phyloP scores from a whole-genome alignment of 1,140 invertebrate genomes.

The Drosophila pectinifera region DNA sequence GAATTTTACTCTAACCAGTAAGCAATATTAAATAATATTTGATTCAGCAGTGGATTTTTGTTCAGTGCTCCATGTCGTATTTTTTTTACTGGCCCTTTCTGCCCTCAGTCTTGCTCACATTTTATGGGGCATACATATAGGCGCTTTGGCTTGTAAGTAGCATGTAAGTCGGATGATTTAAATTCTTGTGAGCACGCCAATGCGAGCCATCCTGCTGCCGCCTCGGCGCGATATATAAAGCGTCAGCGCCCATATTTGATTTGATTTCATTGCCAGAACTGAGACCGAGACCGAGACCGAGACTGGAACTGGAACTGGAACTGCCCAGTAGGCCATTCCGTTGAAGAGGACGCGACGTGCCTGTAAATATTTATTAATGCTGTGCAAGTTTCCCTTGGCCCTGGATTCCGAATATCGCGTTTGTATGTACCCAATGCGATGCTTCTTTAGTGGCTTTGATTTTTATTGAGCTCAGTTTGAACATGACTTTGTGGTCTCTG shows the following conservation, averaged over 20 bases:
- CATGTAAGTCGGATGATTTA: slow-evolving; percentile 80
- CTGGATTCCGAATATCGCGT: slow-evolving; percentile 7
- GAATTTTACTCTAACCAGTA: not conserved
- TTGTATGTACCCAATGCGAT: slow-evolving; percentile 50
- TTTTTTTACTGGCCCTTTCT: slow-evolving; percentile 32
- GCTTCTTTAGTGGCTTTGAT: slow-evolving; percentile 58
- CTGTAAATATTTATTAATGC: slow-evolving; percentile 83
- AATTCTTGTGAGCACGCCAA: slow-evolving; percentile 78
- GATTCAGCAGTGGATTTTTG: not conserved
- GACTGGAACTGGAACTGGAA: slow-evolving; percentile 5
- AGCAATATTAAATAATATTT: too few species aligned
- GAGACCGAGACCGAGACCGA: slow-evolving; percentile 14
- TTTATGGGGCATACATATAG: slow-evolving; percentile 74
- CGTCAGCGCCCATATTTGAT: slow-evolving; percentile 81
- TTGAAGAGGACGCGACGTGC: slow-evolving; percentile 69
- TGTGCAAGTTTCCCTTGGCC: slow-evolving; percentile 57
- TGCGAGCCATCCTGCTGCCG: slow-evolving; percentile 25
- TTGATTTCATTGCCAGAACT: slow-evolving; percentile 75
- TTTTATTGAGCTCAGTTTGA: slow-evolving; percentile 64
- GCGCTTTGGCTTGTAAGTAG: slow-evolving; percentile 81
- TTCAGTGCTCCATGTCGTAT: slow-evolving; percentile 3
- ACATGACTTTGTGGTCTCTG: slow-evolving; percentile 30
- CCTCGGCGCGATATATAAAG: slow-evolving; percentile 52
- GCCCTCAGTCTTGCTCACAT: slow-evolving; percentile 42
- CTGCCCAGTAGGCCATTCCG: slow-evolving; percentile 48